Evolutionary conservation across 2,113 vertebrate species (phyloP).

Genomic region (Apodemus speciosus): DNA sequence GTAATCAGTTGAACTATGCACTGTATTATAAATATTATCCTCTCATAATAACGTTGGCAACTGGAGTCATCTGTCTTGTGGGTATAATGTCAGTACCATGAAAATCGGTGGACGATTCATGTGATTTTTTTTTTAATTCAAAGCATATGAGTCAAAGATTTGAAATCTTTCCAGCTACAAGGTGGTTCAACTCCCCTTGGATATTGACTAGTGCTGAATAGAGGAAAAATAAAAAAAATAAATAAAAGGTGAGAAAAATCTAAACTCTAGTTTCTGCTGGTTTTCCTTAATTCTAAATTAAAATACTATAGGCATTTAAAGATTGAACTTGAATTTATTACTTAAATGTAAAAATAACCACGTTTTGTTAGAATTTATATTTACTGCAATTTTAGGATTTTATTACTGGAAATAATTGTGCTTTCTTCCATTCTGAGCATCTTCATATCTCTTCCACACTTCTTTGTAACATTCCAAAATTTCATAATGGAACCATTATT

Average conservation of each 20-base stretch:
- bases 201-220: background rate
- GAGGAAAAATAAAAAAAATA: background rate
- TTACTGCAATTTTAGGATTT: background rate
- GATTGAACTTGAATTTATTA: background rate
- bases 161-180: background rate
- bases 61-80: background rate
- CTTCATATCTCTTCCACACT: background rate
- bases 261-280: background rate
- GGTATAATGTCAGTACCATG: background rate
- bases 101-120: background rate
- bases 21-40: background rate
- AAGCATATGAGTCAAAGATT: background rate
- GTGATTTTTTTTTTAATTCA: background rate
- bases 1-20: background rate
- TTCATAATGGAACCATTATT: background rate
- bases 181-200: background rate
- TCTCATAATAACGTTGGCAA: accelerated
- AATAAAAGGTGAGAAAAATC: background rate
- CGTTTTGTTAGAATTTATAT: background rate
- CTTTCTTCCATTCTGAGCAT: background rate
- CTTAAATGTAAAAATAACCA: background rate
- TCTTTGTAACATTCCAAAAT: background rate
- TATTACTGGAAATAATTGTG: background rate
- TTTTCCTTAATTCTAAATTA: constrained; percentile 38
- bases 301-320: background rate